Conservation (phyloP, 2,113 vertebrate species). For the Ophiodon elongatus region DNA sequence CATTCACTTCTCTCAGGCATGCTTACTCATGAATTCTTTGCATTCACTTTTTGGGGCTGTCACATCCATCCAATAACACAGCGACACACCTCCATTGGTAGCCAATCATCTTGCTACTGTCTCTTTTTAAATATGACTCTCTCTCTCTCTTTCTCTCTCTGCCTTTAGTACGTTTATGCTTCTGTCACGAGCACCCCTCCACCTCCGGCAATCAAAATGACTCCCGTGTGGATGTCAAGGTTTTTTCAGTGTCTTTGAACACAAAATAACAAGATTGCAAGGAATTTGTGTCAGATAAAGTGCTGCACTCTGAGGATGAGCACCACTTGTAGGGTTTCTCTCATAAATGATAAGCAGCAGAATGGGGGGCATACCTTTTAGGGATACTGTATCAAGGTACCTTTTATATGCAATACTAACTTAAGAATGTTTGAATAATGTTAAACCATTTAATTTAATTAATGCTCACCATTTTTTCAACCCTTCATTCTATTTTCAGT, state of each 20-base stretch:
- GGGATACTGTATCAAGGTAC: background rate
- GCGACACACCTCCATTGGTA: too few relatives aligned
- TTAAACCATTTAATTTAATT: background rate
- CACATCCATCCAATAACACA: background rate
- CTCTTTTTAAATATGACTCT: too few relatives aligned
- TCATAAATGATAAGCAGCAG: background rate
- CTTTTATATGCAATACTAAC: background rate
- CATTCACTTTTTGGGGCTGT: background rate
- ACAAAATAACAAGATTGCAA: conserved; percentile 1
- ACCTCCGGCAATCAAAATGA: conserved; percentile 16
- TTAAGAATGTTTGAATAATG: background rate
- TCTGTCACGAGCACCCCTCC: too few relatives aligned
- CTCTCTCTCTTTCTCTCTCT: too few relatives aligned
- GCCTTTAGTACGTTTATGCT: too few relatives aligned
- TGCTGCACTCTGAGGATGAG: background rate
- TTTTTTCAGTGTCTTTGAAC: conserved; percentile 27
- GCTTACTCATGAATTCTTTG: too few relatives aligned
- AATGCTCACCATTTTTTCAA: background rate
- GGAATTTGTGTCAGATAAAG: background rate
- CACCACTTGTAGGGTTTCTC: background rate
- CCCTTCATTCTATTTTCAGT: background rate
- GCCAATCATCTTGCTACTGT: too few relatives aligned
- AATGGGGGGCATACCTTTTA: background rate
- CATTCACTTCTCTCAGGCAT: too few relatives aligned
- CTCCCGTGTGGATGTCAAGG: conserved; percentile 29